Evolutionary conservation across 2,888 invertebrate genomes (phyloP).

Genomic region (Pilophorus perplexus): DNA sequence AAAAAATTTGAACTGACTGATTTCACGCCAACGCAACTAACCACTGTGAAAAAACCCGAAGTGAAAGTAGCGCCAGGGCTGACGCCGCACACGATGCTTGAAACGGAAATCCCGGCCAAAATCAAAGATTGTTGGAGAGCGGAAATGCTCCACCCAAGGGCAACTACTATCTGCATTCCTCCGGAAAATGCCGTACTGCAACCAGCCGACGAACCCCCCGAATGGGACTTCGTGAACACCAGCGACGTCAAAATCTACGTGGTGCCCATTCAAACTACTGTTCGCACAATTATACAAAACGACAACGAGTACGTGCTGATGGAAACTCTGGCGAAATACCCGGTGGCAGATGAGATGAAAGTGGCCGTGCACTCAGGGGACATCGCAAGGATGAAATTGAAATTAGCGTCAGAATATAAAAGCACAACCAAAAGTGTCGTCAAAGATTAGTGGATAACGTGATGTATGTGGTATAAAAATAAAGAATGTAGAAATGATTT

Average conservation of each 20-base stretch:
- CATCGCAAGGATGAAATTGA: not conserved
- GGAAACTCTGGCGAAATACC: conserved; percentile 10
- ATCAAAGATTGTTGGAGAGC: not conserved
- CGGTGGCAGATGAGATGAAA: conserved; percentile 6
- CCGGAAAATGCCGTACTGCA: not conserved
- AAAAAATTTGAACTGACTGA: too few relatives aligned
- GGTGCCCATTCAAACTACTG: conserved; percentile 8
- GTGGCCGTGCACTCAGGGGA: not conserved
- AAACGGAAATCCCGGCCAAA: not conserved
- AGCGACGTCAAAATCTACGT: conserved; percentile 4
- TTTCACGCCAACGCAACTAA: too few relatives aligned
- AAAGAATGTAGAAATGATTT: too few relatives aligned
- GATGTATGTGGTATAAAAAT: too few relatives aligned
- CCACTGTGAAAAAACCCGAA: not conserved
- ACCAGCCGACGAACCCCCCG: not conserved
- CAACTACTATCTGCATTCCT: not conserved
- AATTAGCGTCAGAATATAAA: too few relatives aligned
- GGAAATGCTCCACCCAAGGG: not conserved
- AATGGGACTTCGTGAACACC: conserved; percentile 10
- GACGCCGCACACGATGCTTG: not conserved
- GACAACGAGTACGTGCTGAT: conserved; percentile 11
- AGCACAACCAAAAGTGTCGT: too few relatives aligned
- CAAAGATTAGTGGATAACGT: too few relatives aligned
- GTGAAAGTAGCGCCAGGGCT: not conserved
- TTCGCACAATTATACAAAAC: conserved; percentile 2